A percentile compares a stretch with the other conserved stretches of the same genome.
phyloP scores from a whole-genome alignment of 1,140 invertebrate species.

The Phortica variegata region DNA sequence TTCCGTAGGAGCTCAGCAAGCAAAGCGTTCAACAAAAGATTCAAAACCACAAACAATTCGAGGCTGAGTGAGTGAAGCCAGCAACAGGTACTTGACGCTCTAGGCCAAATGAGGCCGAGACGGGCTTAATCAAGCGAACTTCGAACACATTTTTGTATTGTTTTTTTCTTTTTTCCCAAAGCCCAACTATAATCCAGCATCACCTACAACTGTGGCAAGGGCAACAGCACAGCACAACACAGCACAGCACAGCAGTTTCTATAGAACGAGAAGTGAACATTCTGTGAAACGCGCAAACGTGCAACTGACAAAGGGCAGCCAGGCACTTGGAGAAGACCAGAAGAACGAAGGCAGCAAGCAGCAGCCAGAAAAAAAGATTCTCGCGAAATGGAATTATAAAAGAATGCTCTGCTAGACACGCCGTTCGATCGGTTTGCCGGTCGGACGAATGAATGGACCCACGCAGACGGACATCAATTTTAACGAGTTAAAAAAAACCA shows the following conservation, averaged over 20 bases:
- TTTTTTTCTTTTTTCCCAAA: no score
- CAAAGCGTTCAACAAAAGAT: conserved; percentile 6
- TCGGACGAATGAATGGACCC: conserved; percentile 19
- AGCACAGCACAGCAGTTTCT: conserved; percentile 24
- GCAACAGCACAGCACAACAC: conserved; percentile 17
- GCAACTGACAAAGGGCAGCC: neutral
- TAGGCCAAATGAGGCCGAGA: conserved; percentile 28
- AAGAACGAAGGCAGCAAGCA: neutral
- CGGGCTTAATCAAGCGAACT: conserved; percentile 37
- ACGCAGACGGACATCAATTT: conserved; percentile 29
- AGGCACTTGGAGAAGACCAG: neutral
- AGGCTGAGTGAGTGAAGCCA: no score
- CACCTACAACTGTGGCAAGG: conserved; percentile 8
- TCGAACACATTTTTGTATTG: conserved; percentile 54
- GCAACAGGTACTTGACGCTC: conserved; percentile 47
- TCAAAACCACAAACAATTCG: conserved; percentile 21
- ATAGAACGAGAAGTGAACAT: conserved; percentile 27
- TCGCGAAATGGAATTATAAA: conserved; percentile 57
- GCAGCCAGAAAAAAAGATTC: conserved; percentile 25
- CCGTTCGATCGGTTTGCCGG: neutral
- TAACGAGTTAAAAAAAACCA: conserved; percentile 50
- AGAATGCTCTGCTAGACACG: conserved; percentile 36
- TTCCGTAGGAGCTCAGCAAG: conserved; percentile 1
- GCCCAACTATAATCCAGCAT: conserved; percentile 29
- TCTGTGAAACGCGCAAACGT: no score